Percentiles rank a stretch among this genome's conserved stretches.
These are phyloP conservation scores for Myotis vivesi DNA, from an alignment of 2,797 vertebrate genomes.

Conservation along the genomic window DNA sequence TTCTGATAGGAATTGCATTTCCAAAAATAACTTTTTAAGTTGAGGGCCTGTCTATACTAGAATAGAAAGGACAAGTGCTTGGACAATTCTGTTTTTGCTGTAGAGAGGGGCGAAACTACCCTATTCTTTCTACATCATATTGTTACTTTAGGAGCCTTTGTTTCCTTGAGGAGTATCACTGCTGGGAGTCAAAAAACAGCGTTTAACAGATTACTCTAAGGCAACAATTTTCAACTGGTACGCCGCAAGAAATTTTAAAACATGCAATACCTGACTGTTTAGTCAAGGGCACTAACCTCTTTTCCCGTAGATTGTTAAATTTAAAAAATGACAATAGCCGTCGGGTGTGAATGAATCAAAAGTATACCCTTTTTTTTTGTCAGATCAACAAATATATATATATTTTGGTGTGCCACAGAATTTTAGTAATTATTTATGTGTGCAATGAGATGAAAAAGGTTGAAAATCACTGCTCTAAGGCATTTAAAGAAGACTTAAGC, in stretches of 20 bases:
- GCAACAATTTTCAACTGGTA: not conserved
- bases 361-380: not conserved
- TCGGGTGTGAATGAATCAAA: not conserved
- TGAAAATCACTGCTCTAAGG: not conserved
- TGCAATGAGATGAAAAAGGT: not conserved
- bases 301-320: not conserved
- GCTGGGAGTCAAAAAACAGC: conserved; percentile 5
- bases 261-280: not conserved
- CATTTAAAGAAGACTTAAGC: conserved; percentile 8
- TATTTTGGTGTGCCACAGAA: not conserved
- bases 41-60: not conserved
- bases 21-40: conserved; percentile 61
- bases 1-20: conserved; percentile 36
- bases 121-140: not conserved
- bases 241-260: not conserved
- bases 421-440: not conserved
- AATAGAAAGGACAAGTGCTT: not conserved
- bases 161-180: conserved; percentile 18
- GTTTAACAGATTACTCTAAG: not conserved
- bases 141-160: not conserved
- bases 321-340: not conserved
- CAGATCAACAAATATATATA: not conserved
- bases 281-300: not conserved
- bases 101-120: not conserved
- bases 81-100: not conserved